phyloP scores from a whole-genome alignment of 2,888 invertebrate species.

The Synergus japonicus region DNA sequence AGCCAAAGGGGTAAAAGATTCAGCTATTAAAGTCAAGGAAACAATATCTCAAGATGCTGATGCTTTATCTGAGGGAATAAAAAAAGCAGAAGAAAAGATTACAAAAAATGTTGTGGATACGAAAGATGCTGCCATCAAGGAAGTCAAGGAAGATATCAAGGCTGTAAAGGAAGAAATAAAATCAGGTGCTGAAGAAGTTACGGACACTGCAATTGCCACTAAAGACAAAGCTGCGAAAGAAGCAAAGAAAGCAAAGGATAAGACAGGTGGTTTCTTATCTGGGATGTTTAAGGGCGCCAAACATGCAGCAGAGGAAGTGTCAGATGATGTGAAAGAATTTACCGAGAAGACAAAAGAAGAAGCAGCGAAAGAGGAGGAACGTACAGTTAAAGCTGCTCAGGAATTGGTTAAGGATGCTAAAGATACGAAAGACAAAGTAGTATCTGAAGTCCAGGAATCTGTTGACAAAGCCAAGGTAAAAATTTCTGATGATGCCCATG shows the following conservation, averaged over 20 bases:
- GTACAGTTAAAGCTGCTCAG: constrained; percentile 45
- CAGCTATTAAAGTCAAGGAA: constrained; percentile 41
- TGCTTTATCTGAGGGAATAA: constrained; percentile 15
- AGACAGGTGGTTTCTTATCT: constrained; percentile 60
- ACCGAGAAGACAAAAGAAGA: constrained; percentile 52
- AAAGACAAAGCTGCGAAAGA: constrained; percentile 56
- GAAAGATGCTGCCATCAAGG: constrained; percentile 24
- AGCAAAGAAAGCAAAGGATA: constrained; percentile 60
- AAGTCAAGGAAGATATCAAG: constrained; percentile 46
- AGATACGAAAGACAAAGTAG: constrained; percentile 39
- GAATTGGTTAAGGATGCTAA: constrained; percentile 43
- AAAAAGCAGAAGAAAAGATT: neutral
- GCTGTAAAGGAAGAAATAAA: constrained; percentile 56
- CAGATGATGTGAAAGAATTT: constrained; percentile 43
- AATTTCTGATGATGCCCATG: constrained; percentile 42
- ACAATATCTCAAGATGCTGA: constrained; percentile 43
- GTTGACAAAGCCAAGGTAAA: constrained; percentile 51
- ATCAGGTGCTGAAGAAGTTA: constrained; percentile 49
- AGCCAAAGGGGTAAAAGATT: constrained; percentile 36
- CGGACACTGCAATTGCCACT: constrained; percentile 44
- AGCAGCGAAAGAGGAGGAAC: constrained; percentile 52
- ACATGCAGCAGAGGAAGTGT: constrained; percentile 44
- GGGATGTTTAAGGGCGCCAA: constrained; percentile 51
- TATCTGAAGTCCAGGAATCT: constrained; percentile 44
- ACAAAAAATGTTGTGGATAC: constrained; percentile 34